phyloP scores from a whole-genome alignment of 2,888 invertebrate species.

The Himalopsyche kuldschensis region DNA sequence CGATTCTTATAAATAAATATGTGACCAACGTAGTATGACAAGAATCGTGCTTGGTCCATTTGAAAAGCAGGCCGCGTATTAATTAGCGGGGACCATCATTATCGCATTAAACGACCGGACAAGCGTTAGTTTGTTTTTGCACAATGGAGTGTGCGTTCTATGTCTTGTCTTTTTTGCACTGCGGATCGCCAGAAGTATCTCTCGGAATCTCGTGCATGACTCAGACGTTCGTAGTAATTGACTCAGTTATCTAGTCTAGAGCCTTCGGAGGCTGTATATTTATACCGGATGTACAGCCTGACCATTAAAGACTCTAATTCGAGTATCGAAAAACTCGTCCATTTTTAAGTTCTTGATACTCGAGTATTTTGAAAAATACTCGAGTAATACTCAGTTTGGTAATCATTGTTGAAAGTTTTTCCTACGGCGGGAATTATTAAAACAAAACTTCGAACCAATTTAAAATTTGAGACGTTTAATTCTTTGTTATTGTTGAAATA shows the following conservation, averaged over 20 bases:
- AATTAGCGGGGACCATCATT: background rate
- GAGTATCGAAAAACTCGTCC: too few species aligned
- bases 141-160: background rate
- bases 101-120: background rate
- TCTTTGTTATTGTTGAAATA: too few species aligned
- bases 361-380: too few species aligned
- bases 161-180: background rate
- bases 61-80: background rate
- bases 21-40: background rate
- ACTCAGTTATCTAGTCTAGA: background rate
- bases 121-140: background rate
- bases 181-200: background rate
- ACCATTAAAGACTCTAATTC: too few species aligned
- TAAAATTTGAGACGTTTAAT: too few species aligned
- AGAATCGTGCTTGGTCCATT: background rate
- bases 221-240: background rate
- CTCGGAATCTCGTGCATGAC: background rate
- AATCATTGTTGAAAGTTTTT: too few species aligned
- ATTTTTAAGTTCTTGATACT: too few species aligned
- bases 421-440: too few species aligned
- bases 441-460: too few species aligned
- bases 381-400: too few species aligned
- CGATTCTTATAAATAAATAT: background rate
- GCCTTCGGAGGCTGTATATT: background rate
- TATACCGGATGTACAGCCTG: background rate